A percentile compares a stretch with the other conserved stretches of the same genome.
These are phyloP conservation scores for Melanotaenia boesemani DNA, from an alignment of 2,797 vertebrate species.

Conservation along the genomic window DNA sequence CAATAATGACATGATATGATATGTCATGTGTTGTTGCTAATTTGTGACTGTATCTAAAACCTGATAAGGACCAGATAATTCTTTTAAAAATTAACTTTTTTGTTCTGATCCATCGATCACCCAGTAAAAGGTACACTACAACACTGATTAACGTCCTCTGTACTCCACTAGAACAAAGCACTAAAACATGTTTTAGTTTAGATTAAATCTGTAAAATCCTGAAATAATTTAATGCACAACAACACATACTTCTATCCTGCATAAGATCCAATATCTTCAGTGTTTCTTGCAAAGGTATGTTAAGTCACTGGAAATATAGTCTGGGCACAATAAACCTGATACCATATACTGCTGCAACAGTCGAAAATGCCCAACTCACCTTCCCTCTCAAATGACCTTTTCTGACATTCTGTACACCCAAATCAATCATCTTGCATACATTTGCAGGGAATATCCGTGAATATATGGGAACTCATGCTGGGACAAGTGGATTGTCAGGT, in stretches of 20 bases:
- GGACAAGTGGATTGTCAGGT: slow-evolving; percentile 86
- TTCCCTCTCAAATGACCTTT: slow-evolving; percentile 28
- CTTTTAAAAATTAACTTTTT: background rate
- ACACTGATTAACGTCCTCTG: background rate
- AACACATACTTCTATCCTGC: slow-evolving; percentile 60
- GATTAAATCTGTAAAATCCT: background rate
- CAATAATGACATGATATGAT: too few species aligned
- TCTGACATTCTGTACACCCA: slow-evolving; percentile 60
- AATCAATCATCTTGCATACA: slow-evolving; percentile 83
- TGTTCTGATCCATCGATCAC: background rate
- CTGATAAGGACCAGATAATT: background rate
- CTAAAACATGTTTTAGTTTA: background rate
- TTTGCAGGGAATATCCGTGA: slow-evolving; percentile 88
- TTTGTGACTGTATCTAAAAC: background rate
- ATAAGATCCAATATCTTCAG: slow-evolving; percentile 79
- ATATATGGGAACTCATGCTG: slow-evolving; percentile 87
- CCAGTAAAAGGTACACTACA: background rate
- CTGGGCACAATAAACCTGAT: slow-evolving; percentile 19
- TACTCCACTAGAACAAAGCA: background rate
- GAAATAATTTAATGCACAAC: background rate
- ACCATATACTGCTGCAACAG: slow-evolving; percentile 10
- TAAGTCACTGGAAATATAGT: slow-evolving; percentile 37
- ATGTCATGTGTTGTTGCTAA: background rate
- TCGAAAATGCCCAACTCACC: slow-evolving; percentile 1
- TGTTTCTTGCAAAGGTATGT: slow-evolving; percentile 79